These are phyloP conservation scores for Poeciliopsis presidionis DNA, from an alignment of 2,797 vertebrate genomes.

Conservation along the genomic window DNA sequence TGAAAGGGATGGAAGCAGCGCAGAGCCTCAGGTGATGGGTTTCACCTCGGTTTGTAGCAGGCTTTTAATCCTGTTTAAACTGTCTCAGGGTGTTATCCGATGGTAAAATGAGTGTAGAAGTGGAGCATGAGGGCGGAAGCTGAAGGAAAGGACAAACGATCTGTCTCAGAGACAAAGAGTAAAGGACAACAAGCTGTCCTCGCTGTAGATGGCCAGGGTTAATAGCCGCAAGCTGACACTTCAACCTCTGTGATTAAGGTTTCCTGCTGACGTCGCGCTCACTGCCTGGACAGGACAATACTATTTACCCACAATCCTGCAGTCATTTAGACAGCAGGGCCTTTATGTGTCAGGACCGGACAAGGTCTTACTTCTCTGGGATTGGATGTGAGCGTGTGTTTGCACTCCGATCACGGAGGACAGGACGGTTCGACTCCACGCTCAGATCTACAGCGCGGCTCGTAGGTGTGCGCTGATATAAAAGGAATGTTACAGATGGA, in stretches of 20 bases:
- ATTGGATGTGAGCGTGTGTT: slow-evolving; percentile 33
- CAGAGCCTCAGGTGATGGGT: slow-evolving; percentile 29
- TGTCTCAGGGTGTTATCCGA: neutral
- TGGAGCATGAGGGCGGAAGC: slow-evolving; percentile 22
- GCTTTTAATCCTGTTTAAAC: neutral
- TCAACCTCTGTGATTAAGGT: slow-evolving; percentile 41
- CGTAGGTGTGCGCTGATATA: slow-evolving; percentile 46
- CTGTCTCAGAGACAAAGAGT: slow-evolving; percentile 27
- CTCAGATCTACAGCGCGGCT: slow-evolving; percentile 31
- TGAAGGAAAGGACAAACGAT: slow-evolving; percentile 1
- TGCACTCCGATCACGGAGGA: slow-evolving; percentile 43
- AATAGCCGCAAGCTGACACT: slow-evolving; percentile 28
- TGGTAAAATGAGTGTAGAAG: slow-evolving; percentile 6
- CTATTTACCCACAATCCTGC: slow-evolving; percentile 46
- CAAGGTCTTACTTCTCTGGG: slow-evolving; percentile 7
- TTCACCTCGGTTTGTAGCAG: slow-evolving; percentile 6
- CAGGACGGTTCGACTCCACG: slow-evolving; percentile 6
- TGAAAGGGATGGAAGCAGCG: slow-evolving; percentile 17
- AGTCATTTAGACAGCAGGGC: slow-evolving; percentile 27
- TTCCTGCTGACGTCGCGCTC: slow-evolving; percentile 15
- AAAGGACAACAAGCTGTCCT: neutral
- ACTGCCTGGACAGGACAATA: slow-evolving; percentile 16
- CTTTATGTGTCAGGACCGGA: slow-evolving; percentile 31
- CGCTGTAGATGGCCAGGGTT: slow-evolving; percentile 23
- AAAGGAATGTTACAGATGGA: slow-evolving; percentile 70